phyloP scores from a whole-genome alignment of 2,797 vertebrate genomes.

The Eutrigla gurnardus region DNA sequence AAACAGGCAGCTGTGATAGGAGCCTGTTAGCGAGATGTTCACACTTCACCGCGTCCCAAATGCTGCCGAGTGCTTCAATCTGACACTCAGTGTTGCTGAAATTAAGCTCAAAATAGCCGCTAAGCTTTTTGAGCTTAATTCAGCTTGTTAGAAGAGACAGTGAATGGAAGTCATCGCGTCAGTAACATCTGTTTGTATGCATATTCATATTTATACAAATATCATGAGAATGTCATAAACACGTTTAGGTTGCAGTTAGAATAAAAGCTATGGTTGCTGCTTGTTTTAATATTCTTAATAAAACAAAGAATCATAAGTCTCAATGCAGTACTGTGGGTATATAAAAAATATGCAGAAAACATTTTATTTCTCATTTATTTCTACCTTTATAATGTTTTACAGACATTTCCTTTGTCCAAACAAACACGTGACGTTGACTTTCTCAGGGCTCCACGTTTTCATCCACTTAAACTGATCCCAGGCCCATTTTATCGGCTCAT shows the following conservation, averaged over 20 bases:
- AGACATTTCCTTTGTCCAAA: neutral
- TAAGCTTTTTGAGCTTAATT: neutral
- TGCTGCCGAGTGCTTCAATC: constrained; percentile 15
- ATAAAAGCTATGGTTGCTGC: no score
- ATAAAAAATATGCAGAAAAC: no score
- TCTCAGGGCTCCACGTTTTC: neutral
- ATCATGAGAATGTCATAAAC: neutral
- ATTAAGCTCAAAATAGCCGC: neutral
- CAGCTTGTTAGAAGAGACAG: neutral
- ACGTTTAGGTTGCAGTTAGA: no score
- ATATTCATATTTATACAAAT: no score
- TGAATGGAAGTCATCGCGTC: neutral
- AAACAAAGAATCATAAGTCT: no score
- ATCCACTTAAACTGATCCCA: neutral
- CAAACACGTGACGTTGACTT: neutral
- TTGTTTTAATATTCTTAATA: no score
- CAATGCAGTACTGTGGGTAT: no score
- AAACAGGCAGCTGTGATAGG: constrained; percentile 16
- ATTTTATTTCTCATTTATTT: neutral
- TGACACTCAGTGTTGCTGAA: neutral
- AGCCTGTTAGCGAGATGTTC: constrained; percentile 11
- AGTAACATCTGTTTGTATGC: neutral
- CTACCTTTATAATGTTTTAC: neutral
- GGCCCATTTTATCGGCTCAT: neutral
- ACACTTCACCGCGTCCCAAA: constrained; percentile 5